Base-by-base conservation (phyloP, 1,140 invertebrate species). In the Drosophila santomea region DNA sequence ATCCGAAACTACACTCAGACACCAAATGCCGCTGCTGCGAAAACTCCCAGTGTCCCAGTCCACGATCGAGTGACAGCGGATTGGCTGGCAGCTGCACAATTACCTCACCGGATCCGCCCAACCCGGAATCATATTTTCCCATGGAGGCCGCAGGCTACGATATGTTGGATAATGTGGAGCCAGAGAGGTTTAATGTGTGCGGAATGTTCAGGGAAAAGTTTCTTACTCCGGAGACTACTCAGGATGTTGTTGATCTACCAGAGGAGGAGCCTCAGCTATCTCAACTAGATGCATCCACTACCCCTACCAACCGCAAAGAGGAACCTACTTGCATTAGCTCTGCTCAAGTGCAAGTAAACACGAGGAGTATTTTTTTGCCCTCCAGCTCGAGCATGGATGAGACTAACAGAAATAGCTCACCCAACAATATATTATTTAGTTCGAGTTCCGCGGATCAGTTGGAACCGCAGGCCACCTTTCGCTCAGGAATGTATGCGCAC, bases 401-500 rank as follows among this genome's bases (percentile, higher is more conserved):
- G n/a, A 66, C 67, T 2, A 58, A 35, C 32, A 44, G 47, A 7
- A 44, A 28, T 38, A 12, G 38, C 7, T 41, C 48, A 12, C 23
- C 15, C 45, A 68, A 69, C 2, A 57, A 84, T 36, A 28, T 84
- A 5, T 25, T 67, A 3, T 79, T 85, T 47, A 79, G 62, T 17
- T 80, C 77, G 58, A 91, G 66, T 20, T 89, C 88, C 11, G 67
- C 82, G 6, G 86, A 85, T 44, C 71, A 67, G 38, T 64, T 75
- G 62, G 76, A 55, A n/a, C 67, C 80, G 10, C 66, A 66, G 14
- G 68, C 93, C 91, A 94, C 95, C 79, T 97, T 95, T 93, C 95
- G 95, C 36, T 97, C 96, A 25, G 96, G 96, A 78, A 93, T 97
- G 91, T 97, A 97, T 92, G 97, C 96, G 67, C 97, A 97, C 93